These are phyloP conservation scores for Diglossa cyanea DNA, from an alignment of 2,797 vertebrate genomes.

Conservation along the genomic window DNA sequence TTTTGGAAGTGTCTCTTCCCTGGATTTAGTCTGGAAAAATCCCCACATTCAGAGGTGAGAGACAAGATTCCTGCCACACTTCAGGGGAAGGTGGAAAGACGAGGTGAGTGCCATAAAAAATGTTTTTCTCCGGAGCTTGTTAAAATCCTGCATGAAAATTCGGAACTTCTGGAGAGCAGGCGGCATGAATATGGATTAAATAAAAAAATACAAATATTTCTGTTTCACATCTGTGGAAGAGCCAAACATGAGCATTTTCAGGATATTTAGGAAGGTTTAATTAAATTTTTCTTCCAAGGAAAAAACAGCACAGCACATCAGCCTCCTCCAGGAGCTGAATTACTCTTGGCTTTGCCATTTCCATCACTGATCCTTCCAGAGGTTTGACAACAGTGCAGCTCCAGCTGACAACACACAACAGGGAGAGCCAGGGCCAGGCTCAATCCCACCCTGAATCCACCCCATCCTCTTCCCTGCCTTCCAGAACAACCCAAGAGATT, in stretches of 20 bases:
- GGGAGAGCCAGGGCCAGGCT: background rate
- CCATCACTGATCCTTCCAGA: background rate
- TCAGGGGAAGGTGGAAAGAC: background rate
- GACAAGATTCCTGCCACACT: background rate
- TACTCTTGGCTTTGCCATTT: background rate
- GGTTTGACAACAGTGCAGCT: background rate
- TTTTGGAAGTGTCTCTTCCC: background rate
- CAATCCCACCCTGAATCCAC: background rate
- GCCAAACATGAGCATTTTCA: background rate
- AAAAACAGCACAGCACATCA: background rate
- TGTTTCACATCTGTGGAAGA: background rate
- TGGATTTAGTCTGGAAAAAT: background rate
- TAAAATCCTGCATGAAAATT: background rate
- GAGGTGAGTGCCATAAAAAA: background rate
- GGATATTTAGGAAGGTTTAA: background rate
- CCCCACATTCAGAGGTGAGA: background rate
- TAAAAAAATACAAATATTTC: background rate
- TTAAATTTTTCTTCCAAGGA: background rate
- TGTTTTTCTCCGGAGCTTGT: background rate
- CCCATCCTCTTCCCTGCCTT: background rate
- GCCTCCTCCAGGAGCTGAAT: background rate
- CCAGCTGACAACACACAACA: background rate
- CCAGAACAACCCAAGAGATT: background rate
- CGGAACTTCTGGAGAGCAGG: background rate
- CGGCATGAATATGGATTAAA: fast-evolving